Percentiles rank a stretch among this genome's conserved stretches.
These are phyloP conservation scores for Bacillus rossius DNA, from an alignment of 1,140 invertebrate genomes.

Conservation along the genomic window DNA sequence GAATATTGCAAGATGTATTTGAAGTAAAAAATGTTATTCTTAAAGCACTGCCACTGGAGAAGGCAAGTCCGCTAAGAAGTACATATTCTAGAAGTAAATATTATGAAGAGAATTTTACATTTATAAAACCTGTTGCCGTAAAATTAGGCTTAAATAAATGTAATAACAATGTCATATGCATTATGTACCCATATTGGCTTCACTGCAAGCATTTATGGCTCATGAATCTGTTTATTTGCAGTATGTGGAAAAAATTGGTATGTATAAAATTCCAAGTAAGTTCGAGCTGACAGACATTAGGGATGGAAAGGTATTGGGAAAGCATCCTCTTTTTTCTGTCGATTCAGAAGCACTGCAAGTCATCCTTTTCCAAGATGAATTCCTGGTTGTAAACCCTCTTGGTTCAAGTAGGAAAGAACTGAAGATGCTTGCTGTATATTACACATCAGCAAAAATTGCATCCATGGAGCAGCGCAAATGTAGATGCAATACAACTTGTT, in stretches of 20 bases:
- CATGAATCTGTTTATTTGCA: constrained; percentile 1
- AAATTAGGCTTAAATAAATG: constrained; percentile 3
- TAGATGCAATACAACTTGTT: constrained; percentile 7
- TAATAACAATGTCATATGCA: constrained; percentile 8
- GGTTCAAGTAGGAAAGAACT: neutral
- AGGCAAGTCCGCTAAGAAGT: neutral
- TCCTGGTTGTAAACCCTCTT: constrained; percentile 3
- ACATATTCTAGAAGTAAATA: neutral
- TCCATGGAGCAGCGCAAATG: constrained; percentile 6
- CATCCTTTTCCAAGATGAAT: constrained; percentile 10
- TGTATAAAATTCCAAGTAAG: neutral
- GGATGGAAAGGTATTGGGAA: neutral
- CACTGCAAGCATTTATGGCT: constrained; percentile 1
- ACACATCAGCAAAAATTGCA: constrained; percentile 5
- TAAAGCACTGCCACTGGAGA: neutral
- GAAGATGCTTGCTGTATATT: constrained; percentile 6
- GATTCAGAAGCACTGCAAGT: constrained; percentile 7
- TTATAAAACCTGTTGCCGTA: neutral
- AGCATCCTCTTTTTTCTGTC: constrained; percentile 1
- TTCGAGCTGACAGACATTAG: constrained; percentile 1
- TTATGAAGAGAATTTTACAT: constrained; percentile 1
- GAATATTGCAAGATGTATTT: neutral
- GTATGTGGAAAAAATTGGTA: constrained; percentile 1
- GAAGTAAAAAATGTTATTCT: neutral
- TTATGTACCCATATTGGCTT: constrained; percentile 3